Conservation (phyloP, 1,140 invertebrate species). For the Acyrthosiphon pisum region DNA sequence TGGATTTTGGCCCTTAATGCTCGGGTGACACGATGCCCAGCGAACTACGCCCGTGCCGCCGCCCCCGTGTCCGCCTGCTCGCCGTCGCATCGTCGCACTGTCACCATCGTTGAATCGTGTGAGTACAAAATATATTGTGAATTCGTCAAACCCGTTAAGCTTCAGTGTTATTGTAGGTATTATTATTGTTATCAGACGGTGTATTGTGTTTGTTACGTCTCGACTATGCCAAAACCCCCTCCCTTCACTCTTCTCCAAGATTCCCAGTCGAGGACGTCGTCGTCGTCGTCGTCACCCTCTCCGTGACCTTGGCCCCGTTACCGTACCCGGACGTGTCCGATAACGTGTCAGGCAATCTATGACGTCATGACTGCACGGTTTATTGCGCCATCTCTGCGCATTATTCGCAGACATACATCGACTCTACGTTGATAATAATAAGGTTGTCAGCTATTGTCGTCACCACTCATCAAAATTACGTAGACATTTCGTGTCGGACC, state of each 20-base stretch:
- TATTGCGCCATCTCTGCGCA: slow-evolving; percentile 28
- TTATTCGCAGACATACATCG: background rate
- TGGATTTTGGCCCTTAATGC: background rate
- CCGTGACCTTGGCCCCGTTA: slow-evolving; percentile 38
- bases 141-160: background rate
- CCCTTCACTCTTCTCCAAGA: background rate
- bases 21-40: background rate
- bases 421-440: background rate
- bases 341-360: slow-evolving; percentile 32
- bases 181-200: background rate
- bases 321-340: slow-evolving; percentile 38
- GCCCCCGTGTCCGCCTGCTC: background rate
- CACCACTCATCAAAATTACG: background rate
- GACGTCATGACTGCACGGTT: slow-evolving; percentile 14
- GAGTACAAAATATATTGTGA: background rate
- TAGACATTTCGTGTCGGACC: background rate
- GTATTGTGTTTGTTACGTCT: background rate
- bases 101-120: background rate
- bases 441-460: background rate
- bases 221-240: background rate
- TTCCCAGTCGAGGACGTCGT: background rate
- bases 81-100: background rate
- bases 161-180: background rate
- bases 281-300: background rate
- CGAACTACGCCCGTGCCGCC: background rate